A percentile compares a stretch with the other conserved stretches of the same genome.
phyloP scores from a whole-genome alignment of 2,888 invertebrate species.

The Onthophagus sagittarius region DNA sequence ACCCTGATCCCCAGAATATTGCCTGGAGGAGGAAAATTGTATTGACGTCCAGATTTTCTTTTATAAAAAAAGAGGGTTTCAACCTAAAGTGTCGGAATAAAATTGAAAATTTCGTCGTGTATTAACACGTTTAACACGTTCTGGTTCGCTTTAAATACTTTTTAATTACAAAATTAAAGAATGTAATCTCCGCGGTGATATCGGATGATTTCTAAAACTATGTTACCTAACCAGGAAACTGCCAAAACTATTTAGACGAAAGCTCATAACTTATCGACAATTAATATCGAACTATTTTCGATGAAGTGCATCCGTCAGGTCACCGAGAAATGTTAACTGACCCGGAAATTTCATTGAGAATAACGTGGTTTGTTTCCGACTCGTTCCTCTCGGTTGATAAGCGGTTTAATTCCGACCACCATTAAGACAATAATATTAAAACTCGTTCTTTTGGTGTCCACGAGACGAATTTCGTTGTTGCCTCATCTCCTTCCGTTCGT shows the following conservation, averaged over 20 bases:
- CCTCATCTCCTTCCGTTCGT: not conserved
- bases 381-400: not conserved
- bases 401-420: not conserved
- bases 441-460: not conserved
- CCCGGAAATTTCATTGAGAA: not conserved
- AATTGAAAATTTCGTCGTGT: not conserved
- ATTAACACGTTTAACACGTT: not conserved
- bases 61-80: not conserved
- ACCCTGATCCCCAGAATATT: not conserved
- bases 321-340: not conserved
- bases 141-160: not conserved
- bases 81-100: not conserved
- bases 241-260: not conserved
- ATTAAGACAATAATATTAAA: not conserved
- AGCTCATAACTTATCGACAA: not conserved
- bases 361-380: not conserved
- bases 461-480: not conserved
- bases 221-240: not conserved
- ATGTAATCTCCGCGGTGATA: not conserved
- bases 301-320: not conserved
- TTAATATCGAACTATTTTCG: not conserved
- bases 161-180: not conserved
- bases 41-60: not conserved
- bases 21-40: not conserved
- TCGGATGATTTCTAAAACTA: not conserved